Conservation (phyloP, 2,113 vertebrate species). For the Saccopteryx leptura region DNA sequence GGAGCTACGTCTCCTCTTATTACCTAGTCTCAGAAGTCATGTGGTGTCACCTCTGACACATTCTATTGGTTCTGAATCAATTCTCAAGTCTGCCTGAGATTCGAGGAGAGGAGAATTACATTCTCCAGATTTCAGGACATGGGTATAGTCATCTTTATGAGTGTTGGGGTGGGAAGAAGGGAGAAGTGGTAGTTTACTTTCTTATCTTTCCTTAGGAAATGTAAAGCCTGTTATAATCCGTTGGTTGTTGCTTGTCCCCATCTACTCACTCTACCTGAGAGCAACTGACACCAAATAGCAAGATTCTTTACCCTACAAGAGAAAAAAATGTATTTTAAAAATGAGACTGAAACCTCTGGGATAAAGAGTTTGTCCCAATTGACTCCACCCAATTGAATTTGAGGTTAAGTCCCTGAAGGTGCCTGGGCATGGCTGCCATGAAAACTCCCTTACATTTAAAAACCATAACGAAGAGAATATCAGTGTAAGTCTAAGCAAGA, state of each 20-base stretch:
- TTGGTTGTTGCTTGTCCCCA: background rate
- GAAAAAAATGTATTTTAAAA: background rate
- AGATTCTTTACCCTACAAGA: background rate
- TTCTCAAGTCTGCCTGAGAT: background rate
- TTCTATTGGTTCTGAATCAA: background rate
- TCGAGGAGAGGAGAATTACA: background rate
- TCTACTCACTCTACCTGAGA: constrained; percentile 13
- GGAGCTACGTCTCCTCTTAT: background rate
- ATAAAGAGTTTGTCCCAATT: background rate
- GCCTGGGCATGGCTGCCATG: background rate
- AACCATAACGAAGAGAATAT: constrained; percentile 2
- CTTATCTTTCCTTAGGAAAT: background rate
- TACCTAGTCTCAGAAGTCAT: background rate
- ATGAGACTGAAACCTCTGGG: background rate
- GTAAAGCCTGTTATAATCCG: background rate
- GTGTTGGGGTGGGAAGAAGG: background rate
- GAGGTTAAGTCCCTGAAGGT: background rate
- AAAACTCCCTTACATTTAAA: constrained; percentile 19
- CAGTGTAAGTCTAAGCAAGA: background rate
- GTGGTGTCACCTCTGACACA: background rate
- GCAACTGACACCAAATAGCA: background rate
- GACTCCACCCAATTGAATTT: background rate
- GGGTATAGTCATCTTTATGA: background rate
- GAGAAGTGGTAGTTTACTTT: background rate
- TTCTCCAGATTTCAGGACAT: background rate